phyloP scores from a whole-genome alignment of 2,797 vertebrate species.

The Coranthus polyacanthus region DNA sequence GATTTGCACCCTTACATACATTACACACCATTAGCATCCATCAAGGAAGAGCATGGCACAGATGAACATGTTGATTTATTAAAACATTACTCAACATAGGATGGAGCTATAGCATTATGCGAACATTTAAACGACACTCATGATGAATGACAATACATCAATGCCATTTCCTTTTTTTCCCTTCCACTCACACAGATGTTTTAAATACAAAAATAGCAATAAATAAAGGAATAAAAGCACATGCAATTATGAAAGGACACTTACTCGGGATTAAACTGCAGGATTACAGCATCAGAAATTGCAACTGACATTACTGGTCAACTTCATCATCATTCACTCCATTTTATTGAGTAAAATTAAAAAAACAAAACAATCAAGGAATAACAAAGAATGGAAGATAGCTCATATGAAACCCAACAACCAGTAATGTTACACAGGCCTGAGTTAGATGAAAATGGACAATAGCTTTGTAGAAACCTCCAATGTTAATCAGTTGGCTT shows the following conservation, averaged over 20 bases:
- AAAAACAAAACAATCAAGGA: conserved; percentile 8
- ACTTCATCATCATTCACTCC: conserved; percentile 15
- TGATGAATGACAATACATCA: conserved; percentile 19
- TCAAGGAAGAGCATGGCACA: conserved; percentile 1
- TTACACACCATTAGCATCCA: background rate
- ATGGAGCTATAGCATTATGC: conserved; percentile 13
- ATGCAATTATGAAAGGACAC: conserved; percentile 1
- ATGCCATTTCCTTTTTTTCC: conserved; percentile 18
- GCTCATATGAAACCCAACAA: conserved; percentile 44
- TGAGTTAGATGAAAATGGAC: conserved; percentile 28
- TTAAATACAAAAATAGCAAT: conserved; percentile 37
- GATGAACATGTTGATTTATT: conserved; percentile 32
- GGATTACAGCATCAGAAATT: conserved; percentile 19
- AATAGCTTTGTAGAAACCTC: conserved; percentile 14
- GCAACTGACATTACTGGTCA: conserved; percentile 23
- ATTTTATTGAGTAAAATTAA: conserved; percentile 19
- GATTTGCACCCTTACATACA: too few relatives aligned
- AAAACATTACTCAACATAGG: conserved; percentile 30
- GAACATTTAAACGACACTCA: conserved; percentile 20
- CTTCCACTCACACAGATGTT: conserved; percentile 15
- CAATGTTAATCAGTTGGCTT: conserved; percentile 19
- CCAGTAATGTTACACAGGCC: conserved; percentile 27
- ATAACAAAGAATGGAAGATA: conserved; percentile 26
- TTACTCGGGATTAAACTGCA: conserved; percentile 6
- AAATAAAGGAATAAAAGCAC: conserved; percentile 36